Evolutionary conservation across 2,113 vertebrate species (phyloP).

Genomic region (Rallus limicola): DNA sequence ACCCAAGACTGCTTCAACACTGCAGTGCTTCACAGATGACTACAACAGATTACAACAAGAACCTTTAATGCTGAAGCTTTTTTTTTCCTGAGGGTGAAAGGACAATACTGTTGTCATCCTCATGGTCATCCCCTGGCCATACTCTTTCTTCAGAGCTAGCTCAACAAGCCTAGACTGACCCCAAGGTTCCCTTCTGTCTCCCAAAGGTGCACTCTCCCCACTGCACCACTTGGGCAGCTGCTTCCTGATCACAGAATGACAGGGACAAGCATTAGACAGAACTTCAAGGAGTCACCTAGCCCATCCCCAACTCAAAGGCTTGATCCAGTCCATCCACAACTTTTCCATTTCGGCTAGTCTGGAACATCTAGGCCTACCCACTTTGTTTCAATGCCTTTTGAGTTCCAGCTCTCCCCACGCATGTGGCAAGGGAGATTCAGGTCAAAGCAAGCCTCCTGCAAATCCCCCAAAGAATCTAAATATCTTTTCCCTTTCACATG

Average conservation of each 20-base stretch:
- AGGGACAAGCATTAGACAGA: not conserved
- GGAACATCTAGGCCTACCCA: not conserved
- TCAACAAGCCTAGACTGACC: not conserved
- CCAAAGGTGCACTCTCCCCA: not conserved
- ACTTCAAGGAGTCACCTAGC: not conserved
- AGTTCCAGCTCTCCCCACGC: not conserved
- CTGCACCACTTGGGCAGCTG: accelerated
- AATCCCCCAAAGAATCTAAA: not conserved
- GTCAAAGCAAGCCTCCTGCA: not conserved
- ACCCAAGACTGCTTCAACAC: not conserved
- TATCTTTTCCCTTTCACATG: not conserved
- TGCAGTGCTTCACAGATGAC: not conserved
- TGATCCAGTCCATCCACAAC: not conserved
- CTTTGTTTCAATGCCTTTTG: not conserved
- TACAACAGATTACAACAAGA: not conserved
- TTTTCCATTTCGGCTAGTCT: not conserved
- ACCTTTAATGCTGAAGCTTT: not conserved
- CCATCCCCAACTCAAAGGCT: not conserved
- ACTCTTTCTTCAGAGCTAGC: not conserved
- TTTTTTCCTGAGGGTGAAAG: not conserved
- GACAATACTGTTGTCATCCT: accelerated
- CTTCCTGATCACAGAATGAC: not conserved
- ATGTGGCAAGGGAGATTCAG: not conserved
- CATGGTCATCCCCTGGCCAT: not conserved
- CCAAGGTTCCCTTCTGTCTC: not conserved